Conservation (phyloP, 2,113 vertebrate species). For the Bos indicus region DNA sequence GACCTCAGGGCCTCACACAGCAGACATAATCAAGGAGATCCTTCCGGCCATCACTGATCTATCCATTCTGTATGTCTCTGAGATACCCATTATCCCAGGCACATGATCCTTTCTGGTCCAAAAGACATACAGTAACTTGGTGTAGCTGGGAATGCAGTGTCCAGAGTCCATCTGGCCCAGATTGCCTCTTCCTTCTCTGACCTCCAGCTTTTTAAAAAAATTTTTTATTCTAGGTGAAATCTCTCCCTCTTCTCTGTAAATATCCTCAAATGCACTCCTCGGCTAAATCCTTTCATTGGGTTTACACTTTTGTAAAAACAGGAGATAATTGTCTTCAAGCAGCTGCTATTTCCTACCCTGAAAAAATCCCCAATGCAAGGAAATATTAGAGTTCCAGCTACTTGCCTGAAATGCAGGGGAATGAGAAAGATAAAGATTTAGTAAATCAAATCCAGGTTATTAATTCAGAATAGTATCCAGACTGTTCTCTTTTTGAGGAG, state of each 20-base stretch:
- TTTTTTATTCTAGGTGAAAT: background rate
- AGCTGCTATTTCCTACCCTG: background rate
- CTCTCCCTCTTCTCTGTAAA: background rate
- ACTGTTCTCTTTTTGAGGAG: background rate
- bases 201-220: background rate
- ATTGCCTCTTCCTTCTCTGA: background rate
- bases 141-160: background rate
- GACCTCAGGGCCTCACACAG: background rate
- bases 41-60: background rate
- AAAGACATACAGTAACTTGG: background rate
- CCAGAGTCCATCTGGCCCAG: background rate
- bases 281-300: background rate
- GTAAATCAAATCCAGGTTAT: background rate
- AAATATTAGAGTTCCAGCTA: background rate
- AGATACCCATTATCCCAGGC: background rate
- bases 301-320: slow-evolving; percentile 15
- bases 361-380: background rate
- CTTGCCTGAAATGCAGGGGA: background rate
- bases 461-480: background rate
- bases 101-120: background rate
- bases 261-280: background rate
- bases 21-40: background rate
- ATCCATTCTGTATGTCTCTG: background rate
- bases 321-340: background rate
- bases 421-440: background rate